Evolutionary conservation across 2,113 vertebrate genomes (phyloP), one percentile per base, ranked within the genome.

Genomic region (Microcebus lehilahytsara): DNA sequence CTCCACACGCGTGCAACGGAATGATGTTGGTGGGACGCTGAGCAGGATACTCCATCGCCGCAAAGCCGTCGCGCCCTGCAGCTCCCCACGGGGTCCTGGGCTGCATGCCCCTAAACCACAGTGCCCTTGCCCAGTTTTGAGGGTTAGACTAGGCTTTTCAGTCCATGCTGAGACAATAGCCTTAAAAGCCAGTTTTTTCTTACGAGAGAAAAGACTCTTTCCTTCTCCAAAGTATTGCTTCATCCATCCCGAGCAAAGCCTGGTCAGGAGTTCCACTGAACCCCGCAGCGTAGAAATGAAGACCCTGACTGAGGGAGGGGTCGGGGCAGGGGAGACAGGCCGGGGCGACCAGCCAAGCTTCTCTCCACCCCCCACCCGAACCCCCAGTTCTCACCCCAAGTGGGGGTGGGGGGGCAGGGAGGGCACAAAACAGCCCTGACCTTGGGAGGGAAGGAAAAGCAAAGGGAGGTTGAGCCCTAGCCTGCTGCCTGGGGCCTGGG

Each of bases 1-100:
- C 32, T 67, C 80, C 34, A 74, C 37, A n/a, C 2, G 0, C 0
- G 0, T 0, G 42, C 5, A 20, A 81, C 34, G 78, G 51, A 32
- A 37, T 13, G 30, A 16, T 10, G 32, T 7, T 30, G 13, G 53
- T 5, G 12, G 90, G 75, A 56, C 34, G 37, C 37, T 1, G 11
- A 88, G 40, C 34, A 40, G 17, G 42, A 16, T 27, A 6, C 25
- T 80, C 56, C 51, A 66, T 20, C 27, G 14, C 34, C 12, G 1
- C 84, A 56, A 27, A 62, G 49, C 27, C 22, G 7, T 6, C 16
- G 0, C 25, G 53, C 22, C 34, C 27, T 0, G 2, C 12, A 10
- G 27, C 17, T 25, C 23, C 69, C 30, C 6, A 9, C 0, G 16
- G 71, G 71, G 56, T n/a, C 32, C 25, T 2, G 6, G 62, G 66